Base-by-base conservation (phyloP, 2,113 vertebrate species). In the Silurus asotus region DNA sequence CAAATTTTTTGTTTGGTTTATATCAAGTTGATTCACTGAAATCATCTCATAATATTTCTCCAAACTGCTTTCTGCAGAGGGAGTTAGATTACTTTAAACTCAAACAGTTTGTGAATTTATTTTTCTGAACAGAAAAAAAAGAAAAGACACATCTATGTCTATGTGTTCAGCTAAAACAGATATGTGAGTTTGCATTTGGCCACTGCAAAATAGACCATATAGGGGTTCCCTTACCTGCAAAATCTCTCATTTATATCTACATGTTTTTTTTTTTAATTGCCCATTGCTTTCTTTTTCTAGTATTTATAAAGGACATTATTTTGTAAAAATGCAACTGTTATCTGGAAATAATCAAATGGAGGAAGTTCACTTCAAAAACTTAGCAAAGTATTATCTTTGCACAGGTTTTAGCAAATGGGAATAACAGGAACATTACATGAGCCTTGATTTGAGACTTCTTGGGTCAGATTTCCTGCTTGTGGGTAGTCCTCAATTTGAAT, bases 271-370 rank as follows among this genome's bases (percentile, higher is more conserved):
- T 80, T 15, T 28, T 49, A 72, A 53, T 85, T 49, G 70, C 61
- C 53, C 20, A 69, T 45, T 67, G n/a, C 19, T 87, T 67, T 78
- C 53, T 84, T 53, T 79, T 88, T 86, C 48, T 80, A 77, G 13
- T 81, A 55, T 19, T 59, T 69, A 70, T 55, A 86, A 59, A 59
- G n/a, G 23, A 23, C 49, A 37, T 37, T 84, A 56, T 23, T 67
- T 51, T 56, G 11, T 67, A 9, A 59, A 80, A 70, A 67, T 59
- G 25, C 87, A 87, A 70, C 8, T 69, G 45, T 82, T 86, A 86
- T 89, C 81, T 89, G 84, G 79, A 87, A 89, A 75, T 56, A 86
- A 86, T 89, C 84, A 79, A 58, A 70, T 45, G 11, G 49, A 80
- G 11, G 23, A 80, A 84, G 80, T 55, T 80, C 8, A 53, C 59